These are phyloP conservation scores for Scopus umbretta DNA, from an alignment of 2,113 vertebrate species.

Conservation along the genomic window DNA sequence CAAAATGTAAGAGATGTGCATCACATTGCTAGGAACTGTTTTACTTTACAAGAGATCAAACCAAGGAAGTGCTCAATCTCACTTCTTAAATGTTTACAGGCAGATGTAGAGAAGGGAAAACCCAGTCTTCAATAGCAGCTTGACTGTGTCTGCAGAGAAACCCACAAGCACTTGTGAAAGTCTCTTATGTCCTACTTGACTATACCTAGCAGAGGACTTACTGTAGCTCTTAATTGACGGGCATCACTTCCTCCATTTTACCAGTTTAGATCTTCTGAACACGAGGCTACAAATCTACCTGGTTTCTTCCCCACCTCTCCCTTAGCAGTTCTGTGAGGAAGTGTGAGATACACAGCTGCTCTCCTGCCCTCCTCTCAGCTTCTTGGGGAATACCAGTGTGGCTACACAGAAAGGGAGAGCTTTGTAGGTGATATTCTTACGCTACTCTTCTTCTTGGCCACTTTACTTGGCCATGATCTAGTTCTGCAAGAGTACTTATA, in stretches of 20 bases:
- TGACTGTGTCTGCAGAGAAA: neutral
- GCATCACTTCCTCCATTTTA: neutral
- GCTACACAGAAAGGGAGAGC: neutral
- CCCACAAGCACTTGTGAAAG: neutral
- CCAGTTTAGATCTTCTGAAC: neutral
- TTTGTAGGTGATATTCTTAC: neutral
- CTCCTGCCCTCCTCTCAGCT: neutral
- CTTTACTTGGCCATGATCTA: neutral
- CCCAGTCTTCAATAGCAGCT: neutral
- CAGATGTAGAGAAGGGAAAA: neutral
- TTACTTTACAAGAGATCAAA: neutral
- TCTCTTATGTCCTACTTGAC: neutral
- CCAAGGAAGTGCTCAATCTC: neutral
- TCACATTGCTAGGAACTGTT: neutral
- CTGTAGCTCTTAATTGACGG: neutral
- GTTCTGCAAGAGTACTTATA: neutral
- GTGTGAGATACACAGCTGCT: neutral
- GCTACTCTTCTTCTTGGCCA: neutral
- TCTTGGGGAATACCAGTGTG: neutral
- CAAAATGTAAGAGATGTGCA: neutral
- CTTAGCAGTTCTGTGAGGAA: neutral
- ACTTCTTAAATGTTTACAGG: neutral
- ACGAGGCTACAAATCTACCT: neutral
- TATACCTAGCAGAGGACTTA: neutral
- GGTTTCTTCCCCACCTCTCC: neutral